Conservation (phyloP, 1,140 invertebrate genomes). For the Drosophila ogumai region DNA sequence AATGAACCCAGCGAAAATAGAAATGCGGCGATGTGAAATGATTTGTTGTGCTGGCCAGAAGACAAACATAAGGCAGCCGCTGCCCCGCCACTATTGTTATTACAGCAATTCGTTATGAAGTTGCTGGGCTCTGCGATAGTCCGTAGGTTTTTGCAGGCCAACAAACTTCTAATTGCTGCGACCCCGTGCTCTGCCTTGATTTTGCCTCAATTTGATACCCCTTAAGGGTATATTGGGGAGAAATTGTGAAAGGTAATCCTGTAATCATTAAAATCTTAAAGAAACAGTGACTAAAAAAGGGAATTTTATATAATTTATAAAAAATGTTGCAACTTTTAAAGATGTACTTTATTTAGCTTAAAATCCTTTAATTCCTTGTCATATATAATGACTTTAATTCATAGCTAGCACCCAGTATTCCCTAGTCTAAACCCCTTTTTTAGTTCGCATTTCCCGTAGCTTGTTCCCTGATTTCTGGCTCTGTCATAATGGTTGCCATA, state of each 20-base stretch:
- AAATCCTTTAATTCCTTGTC: neutral
- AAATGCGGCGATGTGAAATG: constrained; percentile 69
- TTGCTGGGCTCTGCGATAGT: constrained; percentile 13
- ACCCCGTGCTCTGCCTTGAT: constrained; percentile 31
- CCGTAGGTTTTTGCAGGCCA: constrained; percentile 60
- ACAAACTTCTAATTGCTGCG: constrained; percentile 74
- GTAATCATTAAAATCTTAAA: neutral
- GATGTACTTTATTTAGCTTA: neutral
- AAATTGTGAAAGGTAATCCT: neutral
- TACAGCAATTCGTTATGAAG: constrained; percentile 72
- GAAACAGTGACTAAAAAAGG: no score
- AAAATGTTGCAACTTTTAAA: neutral
- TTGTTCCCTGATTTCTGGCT: constrained; percentile 15
- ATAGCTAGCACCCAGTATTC: neutral
- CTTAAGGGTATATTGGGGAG: constrained; percentile 1
- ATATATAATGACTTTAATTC: neutral
- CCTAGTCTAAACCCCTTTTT: neutral
- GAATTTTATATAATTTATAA: neutral
- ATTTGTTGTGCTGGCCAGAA: constrained; percentile 66
- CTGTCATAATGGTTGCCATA: constrained; percentile 49
- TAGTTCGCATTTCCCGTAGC: constrained; percentile 2
- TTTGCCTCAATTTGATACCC: constrained; percentile 6
- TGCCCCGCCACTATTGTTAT: constrained; percentile 52
- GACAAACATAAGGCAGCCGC: constrained; percentile 57
- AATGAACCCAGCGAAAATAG: constrained; percentile 69